phyloP scores from a whole-genome alignment of 2,797 vertebrate genomes.

The Arnoldichthys spilopterus region DNA sequence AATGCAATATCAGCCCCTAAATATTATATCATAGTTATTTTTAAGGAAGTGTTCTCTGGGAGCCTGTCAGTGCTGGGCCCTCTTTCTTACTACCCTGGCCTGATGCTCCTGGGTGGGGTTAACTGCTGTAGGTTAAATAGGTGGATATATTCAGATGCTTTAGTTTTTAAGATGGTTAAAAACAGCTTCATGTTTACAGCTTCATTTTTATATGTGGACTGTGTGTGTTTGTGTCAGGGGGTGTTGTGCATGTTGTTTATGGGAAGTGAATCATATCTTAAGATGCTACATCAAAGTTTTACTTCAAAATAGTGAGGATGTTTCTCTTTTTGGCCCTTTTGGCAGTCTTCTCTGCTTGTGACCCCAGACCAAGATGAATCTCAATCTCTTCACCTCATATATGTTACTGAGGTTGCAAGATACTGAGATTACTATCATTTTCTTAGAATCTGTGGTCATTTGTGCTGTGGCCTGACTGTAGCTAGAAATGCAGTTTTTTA shows the following conservation, averaged over 20 bases:
- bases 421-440: background rate
- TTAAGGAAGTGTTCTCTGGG: too few species aligned
- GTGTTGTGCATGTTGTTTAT: too few species aligned
- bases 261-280: too few species aligned
- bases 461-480: background rate
- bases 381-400: background rate
- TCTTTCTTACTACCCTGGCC: too few species aligned
- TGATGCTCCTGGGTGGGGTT: background rate
- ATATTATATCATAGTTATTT: too few species aligned
- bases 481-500: background rate
- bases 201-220: background rate
- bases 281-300: too few species aligned
- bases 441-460: background rate
- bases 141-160: background rate
- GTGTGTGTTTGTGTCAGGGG: too few species aligned
- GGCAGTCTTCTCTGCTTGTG: constrained; percentile 18
- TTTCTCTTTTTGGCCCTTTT: background rate
- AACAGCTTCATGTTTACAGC: background rate
- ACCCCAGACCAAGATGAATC: background rate
- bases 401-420: too few species aligned
- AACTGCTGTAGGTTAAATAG: background rate
- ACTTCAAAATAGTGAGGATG: background rate
- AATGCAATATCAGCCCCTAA: too few species aligned
- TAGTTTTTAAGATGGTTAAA: background rate
- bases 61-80: too few species aligned